These are phyloP conservation scores for Solen grandis DNA, from an alignment of 1,140 invertebrate species.

Conservation along the genomic window DNA sequence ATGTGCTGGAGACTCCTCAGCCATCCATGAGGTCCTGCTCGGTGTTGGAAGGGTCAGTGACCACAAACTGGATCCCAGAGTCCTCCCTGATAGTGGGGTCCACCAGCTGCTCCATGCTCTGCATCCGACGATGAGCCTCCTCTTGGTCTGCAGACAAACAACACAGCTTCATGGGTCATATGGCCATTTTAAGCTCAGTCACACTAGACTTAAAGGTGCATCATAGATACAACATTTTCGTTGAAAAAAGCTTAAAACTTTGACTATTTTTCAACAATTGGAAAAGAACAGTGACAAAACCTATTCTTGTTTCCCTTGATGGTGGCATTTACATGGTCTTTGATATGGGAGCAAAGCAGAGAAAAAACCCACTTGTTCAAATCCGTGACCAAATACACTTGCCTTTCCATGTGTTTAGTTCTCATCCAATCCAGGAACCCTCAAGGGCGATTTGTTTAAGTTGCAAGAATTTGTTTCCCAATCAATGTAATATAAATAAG, in stretches of 20 bases:
- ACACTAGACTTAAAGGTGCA: background rate
- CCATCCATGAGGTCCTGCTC: background rate
- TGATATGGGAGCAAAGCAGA: background rate
- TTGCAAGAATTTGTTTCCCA: too few relatives aligned
- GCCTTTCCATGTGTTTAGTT: too few relatives aligned
- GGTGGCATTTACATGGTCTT: too few relatives aligned
- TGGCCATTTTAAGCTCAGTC: background rate
- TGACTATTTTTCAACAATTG: background rate
- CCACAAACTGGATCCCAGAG: slow-evolving; percentile 40
- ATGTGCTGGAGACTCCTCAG: too few relatives aligned
- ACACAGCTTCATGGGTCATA: background rate
- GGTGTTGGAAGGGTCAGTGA: slow-evolving; percentile 22
- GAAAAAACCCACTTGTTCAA: too few relatives aligned
- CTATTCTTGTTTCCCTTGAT: too few relatives aligned
- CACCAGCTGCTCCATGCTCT: background rate
- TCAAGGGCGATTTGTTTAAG: too few relatives aligned
- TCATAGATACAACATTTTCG: background rate
- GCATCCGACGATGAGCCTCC: slow-evolving; percentile 42
- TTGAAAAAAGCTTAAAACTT: background rate
- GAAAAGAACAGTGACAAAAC: too few relatives aligned
- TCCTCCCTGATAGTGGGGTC: slow-evolving; percentile 17
- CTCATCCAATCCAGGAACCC: too few relatives aligned
- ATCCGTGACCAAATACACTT: too few relatives aligned
- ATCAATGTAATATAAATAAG: too few relatives aligned
- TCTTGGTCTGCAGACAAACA: slow-evolving; percentile 37